Conservation (phyloP, 2,888 invertebrate species). For the Eumacrocentrus americanus region DNA sequence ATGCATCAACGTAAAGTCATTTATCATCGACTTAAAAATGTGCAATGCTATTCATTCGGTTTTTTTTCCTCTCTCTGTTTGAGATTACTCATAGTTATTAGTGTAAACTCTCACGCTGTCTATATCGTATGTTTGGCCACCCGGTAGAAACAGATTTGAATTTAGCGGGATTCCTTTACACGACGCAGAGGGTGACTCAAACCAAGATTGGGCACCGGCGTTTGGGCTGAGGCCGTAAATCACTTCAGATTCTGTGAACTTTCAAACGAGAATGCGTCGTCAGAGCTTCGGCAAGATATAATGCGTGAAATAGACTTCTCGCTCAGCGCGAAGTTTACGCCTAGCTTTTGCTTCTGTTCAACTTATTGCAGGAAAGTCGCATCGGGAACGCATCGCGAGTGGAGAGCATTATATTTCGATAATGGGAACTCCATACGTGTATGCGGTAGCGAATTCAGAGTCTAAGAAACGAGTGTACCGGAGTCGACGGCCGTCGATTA, state of each 20-base stretch:
- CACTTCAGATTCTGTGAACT: constrained; percentile 55
- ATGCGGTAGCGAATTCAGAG: too few species aligned
- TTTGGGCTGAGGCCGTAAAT: constrained; percentile 46
- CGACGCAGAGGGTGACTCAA: constrained; percentile 42
- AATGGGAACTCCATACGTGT: too few species aligned
- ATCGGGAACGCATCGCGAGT: too few species aligned
- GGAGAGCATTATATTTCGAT: too few species aligned
- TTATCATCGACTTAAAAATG: constrained; percentile 5
- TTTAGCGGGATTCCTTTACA: constrained; percentile 31
- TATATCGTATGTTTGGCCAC: constrained; percentile 40
- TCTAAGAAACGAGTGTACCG: too few species aligned
- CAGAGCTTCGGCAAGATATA: too few species aligned
- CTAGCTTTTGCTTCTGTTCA: too few species aligned
- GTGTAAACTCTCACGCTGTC: constrained; percentile 20
- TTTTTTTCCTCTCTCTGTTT: not conserved
- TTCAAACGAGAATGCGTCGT: too few species aligned
- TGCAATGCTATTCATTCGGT: constrained; percentile 10
- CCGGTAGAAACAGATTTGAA: constrained; percentile 44
- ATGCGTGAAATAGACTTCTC: too few species aligned
- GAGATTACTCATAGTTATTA: not conserved
- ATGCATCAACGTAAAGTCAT: not conserved
- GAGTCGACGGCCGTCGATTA: too few species aligned
- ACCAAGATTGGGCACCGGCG: constrained; percentile 41
- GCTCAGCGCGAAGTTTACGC: too few species aligned
- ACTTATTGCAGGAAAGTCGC: too few species aligned